Evolutionary conservation across 2,797 vertebrate genomes (phyloP), one percentile per base, ranked within the genome.

Genomic region (Gambelia wislizenii): DNA sequence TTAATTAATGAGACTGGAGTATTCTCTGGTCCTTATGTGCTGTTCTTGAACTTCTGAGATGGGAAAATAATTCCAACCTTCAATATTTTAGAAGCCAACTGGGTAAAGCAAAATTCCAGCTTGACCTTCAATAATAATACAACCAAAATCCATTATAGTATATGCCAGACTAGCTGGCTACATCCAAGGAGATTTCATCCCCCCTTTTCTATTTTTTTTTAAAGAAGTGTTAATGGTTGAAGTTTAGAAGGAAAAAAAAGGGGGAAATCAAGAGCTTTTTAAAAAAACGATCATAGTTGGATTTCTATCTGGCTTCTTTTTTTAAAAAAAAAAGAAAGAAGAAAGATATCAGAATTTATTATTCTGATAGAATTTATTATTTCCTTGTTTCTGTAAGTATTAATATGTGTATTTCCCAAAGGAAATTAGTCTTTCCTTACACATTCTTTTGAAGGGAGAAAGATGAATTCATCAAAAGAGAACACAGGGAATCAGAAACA

Each of bases 1-100:
- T 95, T 96, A 96, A 97, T 95, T 97, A 96, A 96, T 96, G 95
- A 96, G 96, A 90, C 91, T 89, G 74, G 92, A 95, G 93, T 89
- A 95, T 96, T 95, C 87, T 94, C 94, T 92, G 90, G 90, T 95
- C 91, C 93, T 93, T 61, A 56, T 92, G 93, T 91, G 89, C 91
- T 95, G 93, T 95, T 95, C 94, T 95, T 96, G 91, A 96, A 95
- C 91, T 96, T 96, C 93, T 95, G 93, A 96, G 91, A 96, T 89
- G 90, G 83, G 93, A 94, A 96, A 96, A 92, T 92, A 90, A 95
- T 95, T 97, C 94, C 93, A 96, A 96, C 94, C 95, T 95, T 96
- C 93, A 96, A 91, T 96, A 95, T 95, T 94, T 96, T 92, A 95
- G 92, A 96, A 96, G 93, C 82, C 94, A 95, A 92, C 91, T 91